Base-by-base conservation (phyloP, 2,113 vertebrate genomes). In the Prunella himalayana region DNA sequence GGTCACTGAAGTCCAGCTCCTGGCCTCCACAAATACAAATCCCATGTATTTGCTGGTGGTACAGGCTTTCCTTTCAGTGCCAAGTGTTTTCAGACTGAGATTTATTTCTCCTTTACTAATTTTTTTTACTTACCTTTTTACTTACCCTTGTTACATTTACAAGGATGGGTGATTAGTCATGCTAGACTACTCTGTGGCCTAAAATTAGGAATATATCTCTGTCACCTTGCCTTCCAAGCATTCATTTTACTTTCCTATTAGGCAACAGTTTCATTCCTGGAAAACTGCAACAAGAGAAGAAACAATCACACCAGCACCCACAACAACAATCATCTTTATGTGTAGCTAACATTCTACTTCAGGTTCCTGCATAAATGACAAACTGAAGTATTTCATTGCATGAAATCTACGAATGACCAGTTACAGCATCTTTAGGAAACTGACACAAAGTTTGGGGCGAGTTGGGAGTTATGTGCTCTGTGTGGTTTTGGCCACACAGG, bases 341-440 rank as follows among this genome's bases (percentile, higher is more conserved):
- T 57, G 42, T 31, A 66, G 18, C 8, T 41, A 54, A 42, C 24
- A 37, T 82, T 47, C 16, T 44, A 11, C 70, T 77, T 66, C n/a
- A 79, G 23, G 13, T 42, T 82, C 17, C 33, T 49, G 28, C 10
- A 51, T 3, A 16, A 79, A 60, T 7, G 15, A 59, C 2, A 3
- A 69, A 78, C 14, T 47, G 22, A 47, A 28, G 8, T 42, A 23
- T 39, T 80, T 49, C 25, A 50, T 8, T 27, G 37, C 71, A 33
- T 2, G n/a, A 44, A 47, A 68, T 24, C 19, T 64, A 20, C 0
- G 1, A 66, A 33, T 0, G 0, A 28, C 45, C 6, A 16, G 13
- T 37, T 15, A 15, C 33, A 76, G 44, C 42, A 50, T 7, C 35
- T 39, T 78, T 6, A n/a, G 15, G 28, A 70, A 7, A 11, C 25